A percentile compares a stretch with the other conserved stretches of the same genome.
These are phyloP conservation scores for Steinernema hermaphroditum DNA, from an alignment of 2,888 invertebrate genomes.

Conservation along the genomic window DNA sequence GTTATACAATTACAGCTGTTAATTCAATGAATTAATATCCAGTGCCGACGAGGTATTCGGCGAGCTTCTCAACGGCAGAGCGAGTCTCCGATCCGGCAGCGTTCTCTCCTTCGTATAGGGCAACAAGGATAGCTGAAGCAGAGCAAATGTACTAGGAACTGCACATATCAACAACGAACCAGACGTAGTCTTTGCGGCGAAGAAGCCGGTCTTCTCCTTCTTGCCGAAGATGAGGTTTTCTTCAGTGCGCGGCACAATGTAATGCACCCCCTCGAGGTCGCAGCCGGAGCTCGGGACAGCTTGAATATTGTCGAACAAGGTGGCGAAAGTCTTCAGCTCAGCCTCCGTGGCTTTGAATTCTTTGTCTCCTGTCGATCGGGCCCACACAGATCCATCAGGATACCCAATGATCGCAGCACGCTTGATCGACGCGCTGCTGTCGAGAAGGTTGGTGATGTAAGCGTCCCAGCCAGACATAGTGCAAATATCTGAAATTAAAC, in stretches of 20 bases:
- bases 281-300: conserved; percentile 54
- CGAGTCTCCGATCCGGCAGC: conserved; percentile 56
- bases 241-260: conserved; percentile 66
- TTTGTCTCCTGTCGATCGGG: conserved; percentile 52
- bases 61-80: conserved; percentile 61
- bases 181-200: conserved; percentile 61
- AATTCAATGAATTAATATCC: conserved; percentile 52
- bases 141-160: background rate
- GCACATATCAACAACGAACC: conserved; percentile 52
- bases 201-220: conserved; percentile 64
- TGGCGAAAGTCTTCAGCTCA: conserved; percentile 59
- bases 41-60: conserved; percentile 48
- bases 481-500: conserved; percentile 32
- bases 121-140: conserved; percentile 59
- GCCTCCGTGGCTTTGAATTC: conserved; percentile 61
- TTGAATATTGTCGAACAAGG: conserved; percentile 53
- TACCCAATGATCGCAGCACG: conserved; percentile 62
- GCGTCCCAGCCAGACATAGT: conserved; percentile 65
- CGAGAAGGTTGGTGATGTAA: conserved; percentile 56
- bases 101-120: conserved; percentile 64
- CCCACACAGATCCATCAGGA: conserved; percentile 63
- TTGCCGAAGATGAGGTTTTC: conserved; percentile 66
- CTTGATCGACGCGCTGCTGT: conserved; percentile 51
- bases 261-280: conserved; percentile 63
- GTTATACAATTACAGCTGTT: too few species aligned